Conservation (phyloP, 2,888 invertebrate species). For the Conomelus anceps region DNA sequence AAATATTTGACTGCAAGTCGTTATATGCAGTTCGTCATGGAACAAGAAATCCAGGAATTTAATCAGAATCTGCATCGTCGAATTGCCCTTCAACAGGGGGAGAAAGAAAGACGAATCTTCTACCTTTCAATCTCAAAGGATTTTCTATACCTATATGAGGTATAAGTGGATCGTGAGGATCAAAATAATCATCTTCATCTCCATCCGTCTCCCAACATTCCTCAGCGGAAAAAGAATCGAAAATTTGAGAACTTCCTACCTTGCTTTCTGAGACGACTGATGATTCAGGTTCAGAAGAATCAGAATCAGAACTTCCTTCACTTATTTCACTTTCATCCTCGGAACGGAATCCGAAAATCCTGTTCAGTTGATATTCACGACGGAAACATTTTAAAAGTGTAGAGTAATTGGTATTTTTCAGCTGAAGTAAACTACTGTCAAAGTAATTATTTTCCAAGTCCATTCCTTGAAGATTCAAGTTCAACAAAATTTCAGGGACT, state of each 20-base stretch:
- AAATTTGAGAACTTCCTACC: neutral
- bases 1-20: too few relatives aligned
- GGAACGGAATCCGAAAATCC: neutral
- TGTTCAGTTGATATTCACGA: neutral
- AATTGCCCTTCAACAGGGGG: neutral
- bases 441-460: neutral
- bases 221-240: neutral
- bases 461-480: neutral
- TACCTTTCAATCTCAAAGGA: neutral
- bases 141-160: neutral
- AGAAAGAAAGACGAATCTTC: neutral
- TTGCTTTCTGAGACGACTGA: neutral
- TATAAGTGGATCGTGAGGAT: neutral
- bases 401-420: neutral
- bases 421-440: neutral
- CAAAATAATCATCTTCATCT: neutral
- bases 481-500: neutral
- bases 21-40: too few relatives aligned
- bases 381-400: neutral
- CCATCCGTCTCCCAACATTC: neutral
- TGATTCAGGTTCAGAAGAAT: neutral
- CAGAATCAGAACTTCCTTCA: neutral
- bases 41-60: too few relatives aligned
- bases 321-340: neutral
- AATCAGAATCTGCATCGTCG: neutral